Percentiles rank a stretch among this genome's conserved stretches.
These are phyloP conservation scores for Diplodus sargus DNA, from an alignment of 2,797 vertebrate genomes.

Conservation along the genomic window DNA sequence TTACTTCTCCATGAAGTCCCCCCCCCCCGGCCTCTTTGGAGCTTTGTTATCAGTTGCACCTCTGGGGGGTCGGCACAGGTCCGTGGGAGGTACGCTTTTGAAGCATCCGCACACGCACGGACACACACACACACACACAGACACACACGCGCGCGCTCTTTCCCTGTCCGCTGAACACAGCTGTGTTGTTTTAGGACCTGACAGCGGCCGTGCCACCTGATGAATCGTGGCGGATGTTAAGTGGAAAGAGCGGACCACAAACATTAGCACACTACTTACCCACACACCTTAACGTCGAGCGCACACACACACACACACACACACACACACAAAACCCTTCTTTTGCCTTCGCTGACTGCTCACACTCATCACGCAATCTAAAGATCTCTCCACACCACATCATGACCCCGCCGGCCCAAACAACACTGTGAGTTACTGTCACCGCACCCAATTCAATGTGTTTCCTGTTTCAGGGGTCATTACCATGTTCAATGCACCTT, in stretches of 20 bases:
- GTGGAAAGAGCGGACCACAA: constrained; percentile 66
- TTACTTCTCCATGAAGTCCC: background rate
- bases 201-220: constrained; percentile 83
- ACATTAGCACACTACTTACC: constrained; percentile 65
- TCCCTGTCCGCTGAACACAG: constrained; percentile 75
- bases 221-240: constrained; percentile 81
- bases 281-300: constrained; percentile 29
- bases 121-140: background rate
- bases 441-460: constrained; percentile 57
- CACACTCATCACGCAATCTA: constrained; percentile 38
- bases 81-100: constrained; percentile 83
- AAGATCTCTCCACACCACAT: constrained; percentile 53
- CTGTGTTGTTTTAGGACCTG: constrained; percentile 86
- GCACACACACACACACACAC: constrained; percentile 9
- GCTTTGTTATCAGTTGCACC: constrained; percentile 60
- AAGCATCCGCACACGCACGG: constrained; percentile 67
- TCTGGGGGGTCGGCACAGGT: constrained; percentile 34
- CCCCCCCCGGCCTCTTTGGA: background rate
- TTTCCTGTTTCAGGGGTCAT: constrained; percentile 75
- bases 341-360: constrained; percentile 9
- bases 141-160: constrained; percentile 7
- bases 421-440: constrained; percentile 27
- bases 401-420: constrained; percentile 35
- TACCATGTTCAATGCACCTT: constrained; percentile 62
- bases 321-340: constrained; percentile 10